Evolutionary conservation across 2,797 vertebrate species (phyloP).

Genomic region (Lacerta bilineata): DNA sequence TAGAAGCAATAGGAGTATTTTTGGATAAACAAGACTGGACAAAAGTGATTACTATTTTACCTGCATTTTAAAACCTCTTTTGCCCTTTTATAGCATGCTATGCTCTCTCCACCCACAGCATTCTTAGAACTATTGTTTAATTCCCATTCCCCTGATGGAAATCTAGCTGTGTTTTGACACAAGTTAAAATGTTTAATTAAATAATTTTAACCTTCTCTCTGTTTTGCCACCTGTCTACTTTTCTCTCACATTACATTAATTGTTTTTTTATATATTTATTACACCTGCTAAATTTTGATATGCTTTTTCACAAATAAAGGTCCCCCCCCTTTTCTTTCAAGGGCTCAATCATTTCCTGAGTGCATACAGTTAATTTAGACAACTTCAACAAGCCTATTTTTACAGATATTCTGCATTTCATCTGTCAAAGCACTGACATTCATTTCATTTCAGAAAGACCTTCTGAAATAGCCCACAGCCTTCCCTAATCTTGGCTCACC

Average conservation of each 20-base stretch:
- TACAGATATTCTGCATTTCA: slow-evolving; percentile 22
- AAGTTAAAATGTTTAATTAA: not conserved
- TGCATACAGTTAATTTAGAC: slow-evolving; percentile 20
- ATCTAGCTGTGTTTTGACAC: not conserved
- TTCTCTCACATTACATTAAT: not conserved
- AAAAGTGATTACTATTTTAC: not conserved
- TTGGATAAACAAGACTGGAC: not conserved
- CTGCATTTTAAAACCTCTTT: not conserved
- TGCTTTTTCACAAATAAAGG: not conserved
- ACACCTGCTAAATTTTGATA: not conserved
- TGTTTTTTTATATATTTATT: not conserved
- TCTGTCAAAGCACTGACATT: slow-evolving; percentile 22
- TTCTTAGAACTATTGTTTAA: not conserved
- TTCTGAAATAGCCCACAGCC: slow-evolving; percentile 1
- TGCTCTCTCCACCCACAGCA: not conserved
- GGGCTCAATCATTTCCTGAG: slow-evolving; percentile 7
- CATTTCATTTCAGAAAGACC: slow-evolving; percentile 15
- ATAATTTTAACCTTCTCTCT: slow-evolving; percentile 5
- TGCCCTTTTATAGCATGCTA: not conserved
- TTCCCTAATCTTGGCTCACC: slow-evolving; percentile 5
- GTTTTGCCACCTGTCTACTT: not conserved
- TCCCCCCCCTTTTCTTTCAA: not conserved
- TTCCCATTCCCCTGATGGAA: not conserved
- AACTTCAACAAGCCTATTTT: slow-evolving; percentile 6
- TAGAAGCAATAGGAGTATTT: not conserved